A percentile compares a stretch with the other conserved stretches of the same genome.
Evolutionary conservation across 2,797 vertebrate species (phyloP).

Genomic region (Saxicola maurus): DNA sequence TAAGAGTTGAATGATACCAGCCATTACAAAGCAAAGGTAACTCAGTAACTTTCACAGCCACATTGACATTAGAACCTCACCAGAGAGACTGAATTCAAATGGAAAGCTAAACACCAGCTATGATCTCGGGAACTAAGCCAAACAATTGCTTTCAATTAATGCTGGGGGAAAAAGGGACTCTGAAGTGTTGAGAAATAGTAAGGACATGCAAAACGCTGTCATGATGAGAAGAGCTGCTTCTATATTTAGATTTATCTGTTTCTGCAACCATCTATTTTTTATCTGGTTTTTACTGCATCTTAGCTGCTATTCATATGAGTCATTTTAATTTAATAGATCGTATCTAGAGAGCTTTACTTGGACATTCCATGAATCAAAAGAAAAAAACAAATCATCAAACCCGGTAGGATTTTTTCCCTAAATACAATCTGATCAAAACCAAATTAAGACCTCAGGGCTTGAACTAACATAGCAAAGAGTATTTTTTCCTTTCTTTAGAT

Average conservation of each 20-base stretch:
- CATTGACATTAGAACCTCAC: neutral
- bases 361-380: neutral
- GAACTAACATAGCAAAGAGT: slow-evolving; percentile 8
- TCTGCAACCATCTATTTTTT: neutral
- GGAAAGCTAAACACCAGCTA: neutral
- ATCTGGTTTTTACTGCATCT: neutral
- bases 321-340: slow-evolving; percentile 28
- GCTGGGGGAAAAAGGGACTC: neutral
- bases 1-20: neutral
- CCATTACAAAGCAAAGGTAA: neutral
- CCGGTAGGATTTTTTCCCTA: neutral
- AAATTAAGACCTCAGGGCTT: slow-evolving; percentile 4
- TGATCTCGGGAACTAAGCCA: neutral
- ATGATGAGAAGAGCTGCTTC: neutral
- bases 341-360: slow-evolving; percentile 22
- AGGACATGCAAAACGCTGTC: neutral
- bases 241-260: slow-evolving; percentile 22
- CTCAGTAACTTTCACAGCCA: neutral
- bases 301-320: slow-evolving; percentile 1
- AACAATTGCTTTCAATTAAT: neutral
- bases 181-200: neutral
- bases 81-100: neutral
- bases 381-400: neutral
- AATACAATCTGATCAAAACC: neutral
- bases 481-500: slow-evolving; percentile 14